These are phyloP conservation scores for Sorex fumeus DNA, from an alignment of 2,113 vertebrate species.

Conservation along the genomic window DNA sequence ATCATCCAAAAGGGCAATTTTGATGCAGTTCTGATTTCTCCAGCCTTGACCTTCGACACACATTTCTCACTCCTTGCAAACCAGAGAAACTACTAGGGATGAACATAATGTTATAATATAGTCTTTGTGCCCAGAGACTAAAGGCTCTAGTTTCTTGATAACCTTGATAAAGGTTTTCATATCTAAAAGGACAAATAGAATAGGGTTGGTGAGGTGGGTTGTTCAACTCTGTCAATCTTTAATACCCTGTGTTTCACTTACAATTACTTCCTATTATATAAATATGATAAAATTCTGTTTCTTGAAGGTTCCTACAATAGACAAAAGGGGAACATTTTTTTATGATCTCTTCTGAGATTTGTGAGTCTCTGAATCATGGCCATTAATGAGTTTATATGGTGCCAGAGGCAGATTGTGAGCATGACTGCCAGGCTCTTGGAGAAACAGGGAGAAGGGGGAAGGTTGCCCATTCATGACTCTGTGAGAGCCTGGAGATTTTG, in stretches of 20 bases:
- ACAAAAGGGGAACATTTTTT: neutral
- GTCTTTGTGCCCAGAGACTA: too few species aligned
- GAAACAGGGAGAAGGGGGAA: too few species aligned
- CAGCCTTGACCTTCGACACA: neutral
- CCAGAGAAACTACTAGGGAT: neutral
- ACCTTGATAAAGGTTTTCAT: too few species aligned
- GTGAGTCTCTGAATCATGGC: too few species aligned
- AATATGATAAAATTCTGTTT: neutral
- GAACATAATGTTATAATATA: neutral
- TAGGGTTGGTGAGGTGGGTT: rapidly evolving
- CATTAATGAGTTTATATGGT: too few species aligned
- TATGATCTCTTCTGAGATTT: too few species aligned
- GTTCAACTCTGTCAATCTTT: rapidly evolving
- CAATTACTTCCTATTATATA: neutral
- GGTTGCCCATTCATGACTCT: too few species aligned
- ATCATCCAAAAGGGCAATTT: neutral
- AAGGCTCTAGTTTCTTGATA: neutral
- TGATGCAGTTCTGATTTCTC: too few species aligned
- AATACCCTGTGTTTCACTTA: neutral
- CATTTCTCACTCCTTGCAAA: neutral
- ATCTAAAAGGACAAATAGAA: neutral
- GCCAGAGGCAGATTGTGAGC: too few species aligned
- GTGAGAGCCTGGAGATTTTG: too few species aligned
- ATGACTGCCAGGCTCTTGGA: too few species aligned
- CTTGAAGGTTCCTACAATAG: neutral